Base-by-base conservation (phyloP, 2,113 vertebrate genomes). In the Nothoprocta pentlandii region DNA sequence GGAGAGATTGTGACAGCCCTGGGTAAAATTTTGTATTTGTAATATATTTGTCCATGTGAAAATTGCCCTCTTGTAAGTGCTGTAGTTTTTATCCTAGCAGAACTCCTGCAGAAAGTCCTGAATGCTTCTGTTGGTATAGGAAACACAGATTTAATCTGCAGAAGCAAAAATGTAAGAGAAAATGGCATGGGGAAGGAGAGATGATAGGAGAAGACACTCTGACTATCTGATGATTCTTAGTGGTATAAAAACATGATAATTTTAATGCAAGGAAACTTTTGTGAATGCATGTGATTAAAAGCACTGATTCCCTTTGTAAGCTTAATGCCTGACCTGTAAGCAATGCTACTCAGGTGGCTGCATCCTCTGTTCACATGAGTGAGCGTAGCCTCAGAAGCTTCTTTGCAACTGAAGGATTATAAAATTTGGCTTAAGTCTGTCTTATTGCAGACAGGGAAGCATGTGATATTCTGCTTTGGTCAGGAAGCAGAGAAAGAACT, bases 291-390 rank as follows among this genome's bases (percentile, higher is more conserved):
- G 39, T 17, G 7, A 49, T 49, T 44, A 63, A 8, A 30, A 46
- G 26, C 11, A 86, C 7, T 16, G 10, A 61, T 30, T 56, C 34
- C 2, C 23, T 56, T 56, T 19, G 54, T 26, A 26, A 75, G 47
- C 49, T 68, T 61, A 71, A 79, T 26, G 30, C 11, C 63, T 46
- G 53, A 92, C 26, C 51, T 41, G 59, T 67, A 54, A 51, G 16
- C 16, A 9, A 3, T 11, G 39, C 25, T 71, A 16, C 39, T 61
- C 47, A 67, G 41, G 42, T 46, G 12, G 66, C 36, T 81, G 8
- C 42, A 25, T 10, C 64, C 36, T 69, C 59, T 58, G 20, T 15
- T 47, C 53, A 41, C 0, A 0, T 2, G 16, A 67, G 30, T 2
- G 2, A 78, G n/a, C 16, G 13, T n/a, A 58, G 14, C 36, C 44